Base-by-base conservation (phyloP, 2,113 vertebrate genomes). In the Triplophysa siluroides region DNA sequence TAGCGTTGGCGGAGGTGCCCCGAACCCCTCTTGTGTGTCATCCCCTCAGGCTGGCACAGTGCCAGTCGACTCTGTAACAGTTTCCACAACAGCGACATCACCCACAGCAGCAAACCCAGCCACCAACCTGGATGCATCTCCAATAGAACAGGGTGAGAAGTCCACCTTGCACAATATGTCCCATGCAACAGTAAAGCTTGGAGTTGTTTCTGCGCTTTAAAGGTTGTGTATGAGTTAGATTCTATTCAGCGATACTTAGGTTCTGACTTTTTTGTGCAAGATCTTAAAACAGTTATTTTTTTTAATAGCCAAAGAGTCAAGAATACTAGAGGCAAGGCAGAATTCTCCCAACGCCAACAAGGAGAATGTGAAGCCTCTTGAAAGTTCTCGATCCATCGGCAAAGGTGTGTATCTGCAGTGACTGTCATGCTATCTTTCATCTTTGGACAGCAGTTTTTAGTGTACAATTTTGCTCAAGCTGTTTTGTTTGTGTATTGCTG, bases 251-350 rank as follows among this genome's bases (percentile, higher is more conserved):
- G 33, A 38, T 38, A 38, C 33, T 38, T 7, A 38, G 8, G 5
- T 38, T 82, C 58, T 2, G 13, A 13, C 60, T 5, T 58, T 58
- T 58, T 13, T 29, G 23, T 60, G 43, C 23, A 43, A 6, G 8
- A 10, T 61, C 24, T 61, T 12, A 41, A 62, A 14, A 23, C 6
- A 2, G 1, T 65, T 19, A 1, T 58, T 33, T 71, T 41, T 3
- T 73, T 63, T 66, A 52, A 29, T 84, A 99, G 98, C 94, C 84
- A 99, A 99, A 94, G 97, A 98, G 85, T 93, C 94, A 75, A 94
- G 95, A 84, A 92, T 98, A 88, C 96, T 96, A 84, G 98, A 98
- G 88, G 94, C 94, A 52, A 95, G 96, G 88, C 96, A 98, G 88
- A 95, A 93, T 81, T 95, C 96, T 85, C 94, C 96, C 56, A 87